Percentiles rank a stretch among this genome's conserved stretches.
phyloP scores from a whole-genome alignment of 1,140 invertebrate genomes.

The Pseudomyrmex pallidus region DNA sequence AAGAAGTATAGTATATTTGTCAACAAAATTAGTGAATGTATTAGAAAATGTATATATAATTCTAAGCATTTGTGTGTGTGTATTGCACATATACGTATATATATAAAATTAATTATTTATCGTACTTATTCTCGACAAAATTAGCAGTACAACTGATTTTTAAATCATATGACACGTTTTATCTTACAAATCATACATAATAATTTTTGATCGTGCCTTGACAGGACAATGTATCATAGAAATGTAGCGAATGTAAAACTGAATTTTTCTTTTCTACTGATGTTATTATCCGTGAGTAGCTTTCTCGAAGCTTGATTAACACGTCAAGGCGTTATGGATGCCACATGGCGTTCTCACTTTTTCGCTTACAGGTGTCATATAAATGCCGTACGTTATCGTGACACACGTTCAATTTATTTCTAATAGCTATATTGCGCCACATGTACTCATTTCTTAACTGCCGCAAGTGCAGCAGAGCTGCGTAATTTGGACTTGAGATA shows the following conservation, averaged over 20 bases:
- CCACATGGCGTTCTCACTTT: constrained; percentile 40
- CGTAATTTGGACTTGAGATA: constrained; percentile 21
- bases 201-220: constrained; percentile 8
- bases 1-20: no score
- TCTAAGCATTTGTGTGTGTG: no score
- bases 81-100: no score
- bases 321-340: constrained; percentile 49
- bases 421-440: neutral
- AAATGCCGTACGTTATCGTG: constrained; percentile 30
- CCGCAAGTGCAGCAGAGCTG: constrained; percentile 8
- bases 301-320: constrained; percentile 49
- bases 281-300: constrained; percentile 31
- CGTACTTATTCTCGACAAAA: constrained; percentile 10
- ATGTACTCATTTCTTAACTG: constrained; percentile 18
- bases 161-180: constrained; percentile 2
- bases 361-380: constrained; percentile 52
- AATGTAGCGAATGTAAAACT: constrained; percentile 37
- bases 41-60: no score
- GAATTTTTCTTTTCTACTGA: constrained; percentile 18
- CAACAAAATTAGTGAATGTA: no score
- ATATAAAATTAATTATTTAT: neutral
- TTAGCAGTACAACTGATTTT: constrained; percentile 16
- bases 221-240: constrained; percentile 44
- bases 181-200: constrained; percentile 21
- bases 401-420: constrained; percentile 34